Evolutionary conservation across 2,113 vertebrate species (phyloP), one percentile per base, ranked within the genome.

Genomic region (Hydrochoerus hydrochaeris): DNA sequence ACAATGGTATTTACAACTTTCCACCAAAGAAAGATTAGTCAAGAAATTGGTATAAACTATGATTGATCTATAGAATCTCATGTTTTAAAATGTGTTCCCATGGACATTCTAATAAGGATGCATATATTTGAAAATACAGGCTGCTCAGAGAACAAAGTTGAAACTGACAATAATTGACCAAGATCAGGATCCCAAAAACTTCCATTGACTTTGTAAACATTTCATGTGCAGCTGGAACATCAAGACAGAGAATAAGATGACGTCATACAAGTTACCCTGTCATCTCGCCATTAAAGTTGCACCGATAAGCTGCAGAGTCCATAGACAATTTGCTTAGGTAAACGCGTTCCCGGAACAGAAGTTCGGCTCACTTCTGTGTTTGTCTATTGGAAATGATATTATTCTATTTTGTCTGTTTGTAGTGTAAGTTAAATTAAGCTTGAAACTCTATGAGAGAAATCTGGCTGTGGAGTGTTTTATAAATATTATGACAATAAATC

Each of bases 391-490:
- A 94, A 96, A 87, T 57, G 44, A 22, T 54, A 65, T 91, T 90
- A 28, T 97, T 96, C 91, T 91, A 84, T 92, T 97, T 96, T 95
- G 14, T 89, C 85, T 97, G 20, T 96, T 97, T 96, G 46, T 78
- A 96, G 77, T 7, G 97, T 44, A 8, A 97, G 81, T 97, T 97
- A 98, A 98, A 98, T 97, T 98, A 98, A 98, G 90, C 97, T 98
- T 98, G 78, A 98, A 98, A 98, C 97, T 98, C 49, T 65, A 49
- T 78, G 88, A 97, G 84, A 95, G 77, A 98, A 98, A 84, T 91
- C 87, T 97, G 94, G 52, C 81, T 97, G 5, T 94, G 67, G 85
- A 95, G 96, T 95, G 95, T 96, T 97, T 98, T 97, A 63, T 77
- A 97, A 98, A 88, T 96, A 90, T 97, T 98, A 91, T 96, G 96